Evolutionary conservation across 2,888 invertebrate species (phyloP).

Genomic region (Oligia fasciuncula): DNA sequence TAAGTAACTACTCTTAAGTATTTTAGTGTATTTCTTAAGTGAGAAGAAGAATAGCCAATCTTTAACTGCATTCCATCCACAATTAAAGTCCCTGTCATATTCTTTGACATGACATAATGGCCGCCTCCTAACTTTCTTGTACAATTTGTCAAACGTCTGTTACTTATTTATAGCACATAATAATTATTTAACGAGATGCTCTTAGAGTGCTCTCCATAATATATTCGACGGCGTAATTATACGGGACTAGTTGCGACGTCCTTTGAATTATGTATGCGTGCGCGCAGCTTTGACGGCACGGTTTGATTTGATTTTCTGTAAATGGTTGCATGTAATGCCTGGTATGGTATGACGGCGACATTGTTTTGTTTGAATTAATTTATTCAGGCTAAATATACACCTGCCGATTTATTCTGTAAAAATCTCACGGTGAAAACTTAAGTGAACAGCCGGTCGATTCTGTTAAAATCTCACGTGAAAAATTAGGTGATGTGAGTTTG

Average conservation of each 20-base stretch:
- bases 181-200: slow-evolving; percentile 74
- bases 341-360: slow-evolving; percentile 30
- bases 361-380: slow-evolving; percentile 54
- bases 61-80: not conserved
- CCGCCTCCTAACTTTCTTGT: slow-evolving; percentile 32
- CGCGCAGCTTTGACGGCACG: slow-evolving; percentile 67
- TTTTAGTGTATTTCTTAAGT: not conserved
- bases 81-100: slow-evolving; percentile 19
- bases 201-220: slow-evolving; percentile 73
- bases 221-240: slow-evolving; percentile 82
- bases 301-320: slow-evolving; percentile 71
- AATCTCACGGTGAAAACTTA: not conserved
- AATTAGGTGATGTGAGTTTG: too few relatives aligned
- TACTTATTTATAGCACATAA: slow-evolving; percentile 75
- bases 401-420: not conserved
- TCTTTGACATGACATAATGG: slow-evolving; percentile 10
- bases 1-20: not conserved
- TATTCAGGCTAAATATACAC: slow-evolving; percentile 47
- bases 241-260: slow-evolving; percentile 73
- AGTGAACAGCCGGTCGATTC: too few relatives aligned
- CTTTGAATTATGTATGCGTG: slow-evolving; percentile 80
- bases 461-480: too few relatives aligned
- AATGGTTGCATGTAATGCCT: slow-evolving; percentile 61
- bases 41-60: not conserved
- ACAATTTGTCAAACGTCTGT: slow-evolving; percentile 70